These are phyloP conservation scores for Acridotheres tristis DNA, from an alignment of 2,797 vertebrate genomes.

Conservation along the genomic window DNA sequence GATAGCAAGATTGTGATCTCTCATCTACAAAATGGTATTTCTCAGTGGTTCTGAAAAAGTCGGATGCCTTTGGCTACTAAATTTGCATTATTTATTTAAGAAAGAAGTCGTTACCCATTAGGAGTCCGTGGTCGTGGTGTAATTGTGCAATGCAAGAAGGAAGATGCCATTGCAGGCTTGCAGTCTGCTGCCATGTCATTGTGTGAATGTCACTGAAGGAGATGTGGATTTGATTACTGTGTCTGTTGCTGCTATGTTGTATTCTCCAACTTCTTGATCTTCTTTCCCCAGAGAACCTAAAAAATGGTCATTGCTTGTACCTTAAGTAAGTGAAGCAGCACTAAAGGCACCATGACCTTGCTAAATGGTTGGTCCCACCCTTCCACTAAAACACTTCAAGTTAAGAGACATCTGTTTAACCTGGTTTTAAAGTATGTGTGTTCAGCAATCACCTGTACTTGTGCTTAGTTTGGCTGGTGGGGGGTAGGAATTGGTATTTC, in stretches of 20 bases:
- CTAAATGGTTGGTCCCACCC: background rate
- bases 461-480: background rate
- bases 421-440: background rate
- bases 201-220: slow-evolving; percentile 30
- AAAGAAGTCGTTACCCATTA: slow-evolving; percentile 1
- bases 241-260: slow-evolving; percentile 20
- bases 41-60: background rate
- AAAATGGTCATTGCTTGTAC: background rate
- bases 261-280: slow-evolving; percentile 6
- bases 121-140: background rate
- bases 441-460: background rate
- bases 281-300: background rate
- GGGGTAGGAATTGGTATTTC: background rate
- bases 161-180: background rate
- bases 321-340: background rate
- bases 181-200: slow-evolving; percentile 8
- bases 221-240: slow-evolving; percentile 31
- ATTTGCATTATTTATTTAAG: slow-evolving; percentile 32
- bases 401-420: background rate
- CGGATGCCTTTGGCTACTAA: slow-evolving; percentile 21
- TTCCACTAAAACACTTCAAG: background rate
- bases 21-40: background rate
- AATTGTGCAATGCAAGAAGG: background rate
- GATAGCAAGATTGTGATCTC: slow-evolving; percentile 20
- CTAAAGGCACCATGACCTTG: background rate